Evolutionary conservation across 2,797 vertebrate species (phyloP).

Genomic region (Ctenopoma kingsleyae): DNA sequence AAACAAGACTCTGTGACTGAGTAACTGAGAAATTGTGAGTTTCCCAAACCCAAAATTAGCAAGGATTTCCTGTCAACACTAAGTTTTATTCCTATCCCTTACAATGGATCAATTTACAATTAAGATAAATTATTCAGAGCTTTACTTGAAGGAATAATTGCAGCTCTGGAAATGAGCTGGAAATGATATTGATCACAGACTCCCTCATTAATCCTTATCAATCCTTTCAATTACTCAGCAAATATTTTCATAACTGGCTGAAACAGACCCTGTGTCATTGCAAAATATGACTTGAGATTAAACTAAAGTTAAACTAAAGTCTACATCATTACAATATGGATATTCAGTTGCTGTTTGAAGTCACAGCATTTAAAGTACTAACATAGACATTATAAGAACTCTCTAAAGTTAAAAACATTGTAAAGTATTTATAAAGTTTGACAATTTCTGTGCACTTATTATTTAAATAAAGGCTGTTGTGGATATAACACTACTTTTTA

Average conservation of each 20-base stretch:
- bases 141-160: conserved; percentile 60
- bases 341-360: not conserved
- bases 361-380: not conserved
- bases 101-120: conserved; percentile 60
- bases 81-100: conserved; percentile 33
- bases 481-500: not conserved
- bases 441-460: conserved; percentile 2
- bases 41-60: conserved; percentile 34
- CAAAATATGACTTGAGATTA: conserved; percentile 15
- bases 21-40: conserved; percentile 22
- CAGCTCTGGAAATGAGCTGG: conserved; percentile 56
- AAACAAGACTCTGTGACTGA: conserved; percentile 11
- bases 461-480: conserved; percentile 17
- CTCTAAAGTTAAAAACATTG: not conserved
- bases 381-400: not conserved
- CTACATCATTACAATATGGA: conserved; percentile 14
- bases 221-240: conserved; percentile 59
- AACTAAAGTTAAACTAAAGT: not conserved
- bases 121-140: conserved; percentile 65
- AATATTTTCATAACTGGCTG: conserved; percentile 46
- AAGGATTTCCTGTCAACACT: conserved; percentile 44
- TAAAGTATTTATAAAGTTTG: conserved; percentile 21
- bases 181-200: conserved; percentile 64
- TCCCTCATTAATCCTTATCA: conserved; percentile 63
- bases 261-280: conserved; percentile 16